Evolutionary conservation across 2,797 vertebrate species (phyloP).

Genomic region (Gambelia wislizenii): DNA sequence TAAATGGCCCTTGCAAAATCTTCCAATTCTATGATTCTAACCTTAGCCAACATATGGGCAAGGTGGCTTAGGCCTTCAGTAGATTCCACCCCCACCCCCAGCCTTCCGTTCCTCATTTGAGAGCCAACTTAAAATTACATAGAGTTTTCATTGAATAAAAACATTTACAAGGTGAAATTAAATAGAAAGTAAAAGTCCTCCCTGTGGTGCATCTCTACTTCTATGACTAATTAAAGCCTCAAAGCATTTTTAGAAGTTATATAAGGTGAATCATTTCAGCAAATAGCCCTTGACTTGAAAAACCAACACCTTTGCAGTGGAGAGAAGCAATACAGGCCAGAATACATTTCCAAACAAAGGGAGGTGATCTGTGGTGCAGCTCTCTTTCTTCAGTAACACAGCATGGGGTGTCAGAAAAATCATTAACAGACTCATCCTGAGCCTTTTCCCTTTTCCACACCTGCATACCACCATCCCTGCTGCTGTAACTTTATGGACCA

Average conservation of each 20-base stretch:
- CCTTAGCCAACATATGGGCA: neutral
- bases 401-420: conserved; percentile 75
- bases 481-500: conserved; percentile 83
- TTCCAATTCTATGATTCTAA: neutral
- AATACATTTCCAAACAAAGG: conserved; percentile 71
- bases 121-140: neutral
- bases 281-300: conserved; percentile 69
- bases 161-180: conserved; percentile 25
- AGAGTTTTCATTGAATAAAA: conserved; percentile 45
- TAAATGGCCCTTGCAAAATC: too few relatives aligned
- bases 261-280: conserved; percentile 71
- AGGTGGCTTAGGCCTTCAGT: conserved; percentile 21
- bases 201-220: conserved; percentile 46
- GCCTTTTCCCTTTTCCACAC: conserved; percentile 79
- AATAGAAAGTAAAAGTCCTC: conserved; percentile 47
- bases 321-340: conserved; percentile 48
- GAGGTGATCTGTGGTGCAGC: conserved; percentile 27
- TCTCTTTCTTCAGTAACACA: conserved; percentile 65
- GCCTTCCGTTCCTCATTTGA: conserved; percentile 25
- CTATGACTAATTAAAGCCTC: conserved; percentile 62
- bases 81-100: too few relatives aligned
- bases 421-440: conserved; percentile 73
- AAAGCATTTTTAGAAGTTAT: conserved; percentile 72
- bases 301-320: conserved; percentile 68
- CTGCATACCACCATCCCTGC: conserved; percentile 75